phyloP scores from a whole-genome alignment of 2,113 vertebrate species.

The Bubo blakistoni region DNA sequence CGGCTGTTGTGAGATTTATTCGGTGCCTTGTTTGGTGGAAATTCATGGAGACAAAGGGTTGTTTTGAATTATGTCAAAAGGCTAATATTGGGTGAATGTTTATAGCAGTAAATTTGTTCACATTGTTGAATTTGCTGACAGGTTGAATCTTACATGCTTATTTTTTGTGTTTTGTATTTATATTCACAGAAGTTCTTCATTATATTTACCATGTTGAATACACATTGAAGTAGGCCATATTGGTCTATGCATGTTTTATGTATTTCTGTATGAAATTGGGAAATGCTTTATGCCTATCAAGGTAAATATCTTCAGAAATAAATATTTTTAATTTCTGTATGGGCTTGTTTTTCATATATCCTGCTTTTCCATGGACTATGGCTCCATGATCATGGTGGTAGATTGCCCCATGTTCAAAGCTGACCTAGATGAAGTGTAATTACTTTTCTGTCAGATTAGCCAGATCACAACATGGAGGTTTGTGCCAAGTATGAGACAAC shows the following conservation, averaged over 20 bases:
- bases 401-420: fast-evolving
- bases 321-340: conserved; percentile 78
- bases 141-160: conserved; percentile 71
- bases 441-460: neutral
- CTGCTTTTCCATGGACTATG: neutral
- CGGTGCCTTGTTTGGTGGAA: conserved; percentile 35
- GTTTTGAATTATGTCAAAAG: conserved; percentile 60
- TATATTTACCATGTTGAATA: conserved; percentile 88
- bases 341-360: neutral
- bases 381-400: neutral
- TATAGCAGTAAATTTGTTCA: conserved; percentile 65
- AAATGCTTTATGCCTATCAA: conserved; percentile 78
- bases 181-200: conserved; percentile 72
- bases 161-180: conserved; percentile 79
- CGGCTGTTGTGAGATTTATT: neutral
- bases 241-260: conserved; percentile 81
- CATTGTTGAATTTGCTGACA: conserved; percentile 68
- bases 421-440: neutral
- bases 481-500: neutral
- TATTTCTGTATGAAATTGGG: conserved; percentile 93
- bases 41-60: conserved; percentile 43
- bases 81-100: conserved; percentile 63
- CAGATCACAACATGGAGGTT: neutral
- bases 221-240: conserved; percentile 82
- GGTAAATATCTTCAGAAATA: conserved; percentile 83